These are phyloP conservation scores for Falco punctatus DNA, from an alignment of 2,113 vertebrate species.

Conservation along the genomic window DNA sequence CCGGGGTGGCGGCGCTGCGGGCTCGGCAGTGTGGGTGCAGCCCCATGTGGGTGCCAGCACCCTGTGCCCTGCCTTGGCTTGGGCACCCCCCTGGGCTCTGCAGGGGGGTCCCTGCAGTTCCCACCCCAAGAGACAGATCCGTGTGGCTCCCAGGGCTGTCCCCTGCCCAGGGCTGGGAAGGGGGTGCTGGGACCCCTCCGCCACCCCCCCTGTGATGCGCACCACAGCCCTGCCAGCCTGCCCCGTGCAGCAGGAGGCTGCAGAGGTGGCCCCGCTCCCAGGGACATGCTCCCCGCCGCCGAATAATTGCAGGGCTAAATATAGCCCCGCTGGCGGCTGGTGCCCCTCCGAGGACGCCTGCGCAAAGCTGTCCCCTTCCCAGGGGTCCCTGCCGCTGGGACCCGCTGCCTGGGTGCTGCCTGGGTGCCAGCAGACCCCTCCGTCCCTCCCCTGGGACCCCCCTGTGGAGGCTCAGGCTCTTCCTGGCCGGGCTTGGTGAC, in stretches of 20 bases:
- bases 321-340: neutral
- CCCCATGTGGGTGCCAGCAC: neutral
- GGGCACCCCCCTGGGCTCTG: neutral
- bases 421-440: neutral
- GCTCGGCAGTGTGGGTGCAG: neutral
- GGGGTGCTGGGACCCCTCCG: neutral
- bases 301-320: neutral
- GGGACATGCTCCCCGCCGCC: neutral
- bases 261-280: neutral
- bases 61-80: neutral
- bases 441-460: neutral
- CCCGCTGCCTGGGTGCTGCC: fast-evolving
- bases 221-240: neutral
- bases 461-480: fast-evolving
- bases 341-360: neutral
- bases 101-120: neutral
- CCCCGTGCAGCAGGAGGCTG: fast-evolving
- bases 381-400: neutral
- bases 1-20: neutral
- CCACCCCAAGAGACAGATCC: neutral
- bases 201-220: neutral
- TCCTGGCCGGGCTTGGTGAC: fast-evolving
- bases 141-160: fast-evolving
- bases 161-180: neutral
- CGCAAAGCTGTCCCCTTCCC: neutral